Percentiles rank a stretch among this genome's conserved stretches.
Evolutionary conservation across 1,140 invertebrate species (phyloP).

Genomic region (Drosophila mayri): DNA sequence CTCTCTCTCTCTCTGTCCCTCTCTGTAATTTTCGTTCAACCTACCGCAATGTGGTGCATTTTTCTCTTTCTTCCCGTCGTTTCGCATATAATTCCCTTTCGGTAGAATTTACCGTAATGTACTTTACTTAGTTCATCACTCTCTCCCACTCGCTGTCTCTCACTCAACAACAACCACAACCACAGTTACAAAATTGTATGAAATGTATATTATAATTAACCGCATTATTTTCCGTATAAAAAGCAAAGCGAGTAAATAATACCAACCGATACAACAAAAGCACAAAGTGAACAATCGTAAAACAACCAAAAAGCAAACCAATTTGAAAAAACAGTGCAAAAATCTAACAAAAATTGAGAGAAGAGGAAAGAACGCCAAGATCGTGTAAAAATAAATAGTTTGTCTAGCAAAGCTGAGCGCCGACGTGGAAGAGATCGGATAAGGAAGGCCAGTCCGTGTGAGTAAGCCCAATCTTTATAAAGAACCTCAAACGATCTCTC

Average conservation of each 20-base stretch:
- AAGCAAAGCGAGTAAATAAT: conserved; percentile 36
- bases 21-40: conserved; percentile 19
- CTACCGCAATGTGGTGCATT: conserved; percentile 34
- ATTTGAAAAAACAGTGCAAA: conserved; percentile 43
- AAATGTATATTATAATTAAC: conserved; percentile 44
- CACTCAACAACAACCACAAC: conserved; percentile 42
- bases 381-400: conserved; percentile 43
- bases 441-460: conserved; percentile 56
- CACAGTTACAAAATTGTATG: conserved; percentile 24
- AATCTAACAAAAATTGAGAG: conserved; percentile 14
- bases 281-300: conserved; percentile 60
- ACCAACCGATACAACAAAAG: conserved; percentile 33
- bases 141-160: conserved; percentile 39
- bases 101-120: conserved; percentile 58
- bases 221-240: conserved; percentile 58
- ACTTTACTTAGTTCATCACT: conserved; percentile 43
- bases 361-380: conserved; percentile 28
- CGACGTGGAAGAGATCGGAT: conserved; percentile 38
- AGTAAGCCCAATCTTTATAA: conserved; percentile 47
- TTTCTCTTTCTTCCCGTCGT: conserved; percentile 14
- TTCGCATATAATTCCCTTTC: conserved; percentile 29
- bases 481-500: conserved; percentile 7
- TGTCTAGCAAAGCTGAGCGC: conserved; percentile 34
- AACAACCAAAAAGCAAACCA: conserved; percentile 35
- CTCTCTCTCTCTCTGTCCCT: background rate